A percentile compares a stretch with the other conserved stretches of the same genome.
Evolutionary conservation across 2,113 vertebrate species (phyloP).

Genomic region (Gymnobelideus leadbeateri): DNA sequence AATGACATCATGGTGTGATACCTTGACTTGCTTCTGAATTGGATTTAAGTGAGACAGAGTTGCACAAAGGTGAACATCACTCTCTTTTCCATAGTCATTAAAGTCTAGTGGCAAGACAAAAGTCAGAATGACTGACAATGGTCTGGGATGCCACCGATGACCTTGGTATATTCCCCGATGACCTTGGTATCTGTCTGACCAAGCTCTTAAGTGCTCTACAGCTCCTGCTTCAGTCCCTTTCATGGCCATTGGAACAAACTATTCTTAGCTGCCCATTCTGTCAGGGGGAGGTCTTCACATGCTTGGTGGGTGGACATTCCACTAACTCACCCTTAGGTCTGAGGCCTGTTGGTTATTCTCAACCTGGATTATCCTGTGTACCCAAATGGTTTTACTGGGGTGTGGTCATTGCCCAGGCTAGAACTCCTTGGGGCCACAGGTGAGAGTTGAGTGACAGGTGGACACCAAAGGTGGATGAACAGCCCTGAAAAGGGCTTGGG

Average conservation of each 20-base stretch:
- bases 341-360: too few species aligned
- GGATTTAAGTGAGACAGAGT: neutral
- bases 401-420: neutral
- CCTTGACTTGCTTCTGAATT: neutral
- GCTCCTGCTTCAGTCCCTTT: neutral
- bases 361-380: neutral
- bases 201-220: neutral
- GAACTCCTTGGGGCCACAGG: neutral
- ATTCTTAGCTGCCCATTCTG: neutral
- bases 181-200: neutral
- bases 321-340: neutral
- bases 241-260: neutral
- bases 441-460: neutral
- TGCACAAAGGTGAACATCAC: neutral
- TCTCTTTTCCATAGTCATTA: neutral
- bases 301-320: neutral
- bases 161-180: too few species aligned
- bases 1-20: neutral
- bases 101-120: neutral
- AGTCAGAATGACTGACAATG: neutral
- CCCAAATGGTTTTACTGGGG: too few species aligned
- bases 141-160: too few species aligned
- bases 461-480: neutral
- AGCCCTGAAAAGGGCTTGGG: neutral
- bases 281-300: neutral